phyloP scores from a whole-genome alignment of 2,113 vertebrate genomes.

The Psilopogon haemacephalus region DNA sequence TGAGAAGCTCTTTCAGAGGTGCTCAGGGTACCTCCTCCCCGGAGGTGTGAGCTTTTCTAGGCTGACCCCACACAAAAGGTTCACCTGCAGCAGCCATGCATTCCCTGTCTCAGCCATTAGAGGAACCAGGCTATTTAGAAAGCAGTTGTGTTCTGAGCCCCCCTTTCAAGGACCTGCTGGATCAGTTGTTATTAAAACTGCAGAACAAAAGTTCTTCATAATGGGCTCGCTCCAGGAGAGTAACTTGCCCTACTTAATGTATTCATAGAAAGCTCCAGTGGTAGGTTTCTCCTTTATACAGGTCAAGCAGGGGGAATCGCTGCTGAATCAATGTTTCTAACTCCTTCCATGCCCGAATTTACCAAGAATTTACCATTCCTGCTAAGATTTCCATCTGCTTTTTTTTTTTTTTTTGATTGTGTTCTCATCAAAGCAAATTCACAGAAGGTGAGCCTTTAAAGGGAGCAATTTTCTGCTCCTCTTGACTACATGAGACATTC shows the following conservation, averaged over 20 bases:
- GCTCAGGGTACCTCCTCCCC: not conserved
- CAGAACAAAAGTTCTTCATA: constrained; percentile 31
- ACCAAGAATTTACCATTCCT: constrained; percentile 74
- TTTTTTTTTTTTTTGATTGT: constrained; percentile 82
- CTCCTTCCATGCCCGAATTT: constrained; percentile 70
- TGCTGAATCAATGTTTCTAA: constrained; percentile 76
- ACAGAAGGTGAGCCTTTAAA: constrained; percentile 73
- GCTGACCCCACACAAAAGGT: not conserved
- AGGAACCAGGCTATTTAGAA: not conserved
- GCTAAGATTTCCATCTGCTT: constrained; percentile 75
- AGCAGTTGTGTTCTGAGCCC: not conserved
- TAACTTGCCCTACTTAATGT: constrained; percentile 67
- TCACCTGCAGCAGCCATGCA: not conserved
- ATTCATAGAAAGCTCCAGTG: constrained; percentile 79
- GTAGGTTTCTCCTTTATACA: constrained; percentile 79
- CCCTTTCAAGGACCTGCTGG: constrained; percentile 30
- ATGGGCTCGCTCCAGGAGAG: not conserved
- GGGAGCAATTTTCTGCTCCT: constrained; percentile 79
- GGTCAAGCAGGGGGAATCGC: constrained; percentile 85
- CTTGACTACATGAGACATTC: constrained; percentile 75
- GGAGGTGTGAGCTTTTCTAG: not conserved
- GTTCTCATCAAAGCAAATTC: constrained; percentile 85
- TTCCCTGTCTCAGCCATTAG: not conserved
- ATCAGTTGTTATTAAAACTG: constrained; percentile 30
- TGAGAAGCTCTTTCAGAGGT: not conserved